Percentiles rank a stretch among this genome's conserved stretches.
Evolutionary conservation across 2,113 vertebrate species (phyloP).

Genomic region (Cyprinodon brontotheroides): DNA sequence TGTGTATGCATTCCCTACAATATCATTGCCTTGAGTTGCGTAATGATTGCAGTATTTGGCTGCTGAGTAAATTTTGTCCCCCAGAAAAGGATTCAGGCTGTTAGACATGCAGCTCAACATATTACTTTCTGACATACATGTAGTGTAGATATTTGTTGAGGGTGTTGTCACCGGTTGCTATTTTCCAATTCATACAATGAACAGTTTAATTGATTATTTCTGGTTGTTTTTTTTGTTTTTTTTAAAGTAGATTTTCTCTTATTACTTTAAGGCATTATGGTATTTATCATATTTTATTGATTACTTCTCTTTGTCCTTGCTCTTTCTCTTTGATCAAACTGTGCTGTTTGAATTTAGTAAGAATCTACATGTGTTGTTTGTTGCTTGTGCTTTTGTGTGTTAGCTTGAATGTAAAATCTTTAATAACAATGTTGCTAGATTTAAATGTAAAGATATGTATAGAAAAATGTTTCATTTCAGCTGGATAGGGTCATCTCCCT

Average conservation of each 20-base stretch:
- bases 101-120: background rate
- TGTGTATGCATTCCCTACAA: slow-evolving; percentile 45
- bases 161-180: background rate
- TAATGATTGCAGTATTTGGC: slow-evolving; percentile 60
- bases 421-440: background rate
- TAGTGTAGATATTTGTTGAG: background rate
- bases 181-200: background rate
- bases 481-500: background rate
- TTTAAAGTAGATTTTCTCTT: background rate
- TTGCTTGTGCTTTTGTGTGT: too few species aligned
- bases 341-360: too few species aligned
- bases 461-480: background rate
- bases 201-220: background rate
- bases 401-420: background rate
- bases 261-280: background rate
- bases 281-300: background rate
- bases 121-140: background rate
- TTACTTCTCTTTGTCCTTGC: too few species aligned
- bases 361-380: too few species aligned
- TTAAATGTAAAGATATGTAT: background rate
- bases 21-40: slow-evolving; percentile 55
- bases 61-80: slow-evolving; percentile 41
- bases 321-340: too few species aligned
- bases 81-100: slow-evolving; percentile 17
- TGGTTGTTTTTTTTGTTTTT: background rate